Evolutionary conservation across 2,113 vertebrate species (phyloP).

Genomic region (Castor canadensis): DNA sequence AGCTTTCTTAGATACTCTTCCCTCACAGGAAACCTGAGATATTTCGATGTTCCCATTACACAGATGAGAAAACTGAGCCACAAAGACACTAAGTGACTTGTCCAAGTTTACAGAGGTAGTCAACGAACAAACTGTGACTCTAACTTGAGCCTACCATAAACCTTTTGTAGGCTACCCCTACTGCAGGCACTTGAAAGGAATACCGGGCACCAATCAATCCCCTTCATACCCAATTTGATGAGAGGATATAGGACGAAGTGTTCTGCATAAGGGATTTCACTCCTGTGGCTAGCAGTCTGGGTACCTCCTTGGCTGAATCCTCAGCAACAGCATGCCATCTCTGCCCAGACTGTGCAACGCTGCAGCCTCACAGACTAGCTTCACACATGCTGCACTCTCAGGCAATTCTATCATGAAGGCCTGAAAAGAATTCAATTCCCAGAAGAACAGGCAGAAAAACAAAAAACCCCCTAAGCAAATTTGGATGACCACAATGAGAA

Average conservation of each 20-base stretch:
- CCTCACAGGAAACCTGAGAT: not conserved
- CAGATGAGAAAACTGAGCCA: conserved; percentile 28
- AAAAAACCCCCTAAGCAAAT: not conserved
- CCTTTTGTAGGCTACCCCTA: accelerated
- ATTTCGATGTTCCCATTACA: not conserved
- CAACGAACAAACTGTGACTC: not conserved
- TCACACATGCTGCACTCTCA: not conserved
- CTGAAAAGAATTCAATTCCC: not conserved
- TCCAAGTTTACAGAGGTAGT: not conserved
- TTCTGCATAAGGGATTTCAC: not conserved
- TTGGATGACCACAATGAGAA: not conserved
- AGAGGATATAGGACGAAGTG: not conserved
- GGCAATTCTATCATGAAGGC: not conserved
- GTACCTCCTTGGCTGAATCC: not conserved
- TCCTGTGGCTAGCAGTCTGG: not conserved
- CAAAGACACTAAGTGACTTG: not conserved
- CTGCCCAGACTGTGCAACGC: not conserved
- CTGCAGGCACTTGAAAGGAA: not conserved
- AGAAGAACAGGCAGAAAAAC: not conserved
- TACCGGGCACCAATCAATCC: accelerated
- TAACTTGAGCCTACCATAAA: not conserved
- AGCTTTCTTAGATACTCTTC: not conserved
- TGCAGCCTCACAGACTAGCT: too few relatives aligned
- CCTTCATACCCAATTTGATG: not conserved
- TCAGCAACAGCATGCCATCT: accelerated